Percentiles rank a stretch among this genome's conserved stretches.
These are phyloP conservation scores for Seriola aureovittata DNA, from an alignment of 2,113 vertebrate species.

Conservation along the genomic window DNA sequence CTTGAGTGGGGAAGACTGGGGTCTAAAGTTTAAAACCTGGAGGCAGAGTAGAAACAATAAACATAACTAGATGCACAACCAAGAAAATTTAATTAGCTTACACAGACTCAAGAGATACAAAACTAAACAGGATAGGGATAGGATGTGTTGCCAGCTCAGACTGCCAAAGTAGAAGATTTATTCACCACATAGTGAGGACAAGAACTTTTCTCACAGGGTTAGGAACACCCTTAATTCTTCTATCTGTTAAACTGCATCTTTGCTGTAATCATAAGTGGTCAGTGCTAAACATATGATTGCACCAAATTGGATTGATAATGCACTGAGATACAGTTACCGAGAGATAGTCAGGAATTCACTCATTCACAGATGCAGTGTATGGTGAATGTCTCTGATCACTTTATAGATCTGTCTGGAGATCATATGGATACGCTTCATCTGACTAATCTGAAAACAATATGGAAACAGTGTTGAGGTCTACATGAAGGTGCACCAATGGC, in stretches of 20 bases:
- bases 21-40: conserved; percentile 74
- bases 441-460: not conserved
- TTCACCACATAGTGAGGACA: not conserved
- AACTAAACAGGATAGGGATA: not conserved
- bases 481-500: not conserved
- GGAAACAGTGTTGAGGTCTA: not conserved
- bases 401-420: not conserved
- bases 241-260: not conserved
- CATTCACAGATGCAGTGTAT: not conserved
- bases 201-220: not conserved
- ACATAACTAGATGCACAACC: not conserved
- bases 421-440: no score
- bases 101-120: not conserved
- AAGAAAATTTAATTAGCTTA: not conserved
- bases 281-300: not conserved
- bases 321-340: not conserved
- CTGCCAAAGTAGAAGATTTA: not conserved
- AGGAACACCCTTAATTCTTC: not conserved
- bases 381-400: not conserved
- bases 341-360: not conserved
- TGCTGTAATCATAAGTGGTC: no score
- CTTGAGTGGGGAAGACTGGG: conserved; percentile 85
- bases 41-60: conserved; percentile 13
- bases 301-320: not conserved
- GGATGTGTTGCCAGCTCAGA: not conserved